Evolutionary conservation across 37 sponge, comb jelly and placozoan genomes (phyloP).

Genomic region (Ephydatia muelleri): DNA sequence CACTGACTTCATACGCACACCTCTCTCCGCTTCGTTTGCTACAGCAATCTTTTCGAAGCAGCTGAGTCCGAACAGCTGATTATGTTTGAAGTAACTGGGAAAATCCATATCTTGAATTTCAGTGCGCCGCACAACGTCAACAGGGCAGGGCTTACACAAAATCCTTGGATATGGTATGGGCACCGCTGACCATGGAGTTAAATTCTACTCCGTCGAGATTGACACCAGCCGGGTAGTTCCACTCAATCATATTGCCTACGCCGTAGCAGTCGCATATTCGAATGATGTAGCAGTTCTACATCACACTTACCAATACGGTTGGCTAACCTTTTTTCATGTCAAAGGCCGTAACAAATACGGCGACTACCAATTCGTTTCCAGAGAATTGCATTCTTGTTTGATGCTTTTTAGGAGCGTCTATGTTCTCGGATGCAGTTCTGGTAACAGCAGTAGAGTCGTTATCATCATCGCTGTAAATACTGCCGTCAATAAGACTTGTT

Average conservation of each 20-base stretch:
- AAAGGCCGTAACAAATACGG: constrained; percentile 90
- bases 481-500: neutral
- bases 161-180: constrained; percentile 84
- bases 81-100: constrained; percentile 77
- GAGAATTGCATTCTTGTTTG: constrained; percentile 43
- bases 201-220: constrained; percentile 90
- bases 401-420: neutral
- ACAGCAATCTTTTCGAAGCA: constrained; percentile 88
- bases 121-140: too few relatives aligned
- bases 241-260: constrained; percentile 92
- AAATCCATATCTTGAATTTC: neutral
- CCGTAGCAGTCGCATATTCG: neutral
- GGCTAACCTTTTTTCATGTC: constrained; percentile 87
- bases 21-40: constrained; percentile 83
- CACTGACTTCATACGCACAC: constrained; percentile 95
- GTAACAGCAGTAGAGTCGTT: neutral
- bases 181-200: constrained; percentile 96
- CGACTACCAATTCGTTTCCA: constrained; percentile 70
- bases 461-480: neutral
- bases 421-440: neutral
- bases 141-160: constrained; percentile 82
- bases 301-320: too few relatives aligned
- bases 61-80: constrained; percentile 85
- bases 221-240: constrained; percentile 78
- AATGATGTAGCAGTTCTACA: too few relatives aligned